Percentiles rank a stretch among this genome's conserved stretches.
phyloP scores from a whole-genome alignment of 2,113 vertebrate species.

The Drymodes brunneopygia region DNA sequence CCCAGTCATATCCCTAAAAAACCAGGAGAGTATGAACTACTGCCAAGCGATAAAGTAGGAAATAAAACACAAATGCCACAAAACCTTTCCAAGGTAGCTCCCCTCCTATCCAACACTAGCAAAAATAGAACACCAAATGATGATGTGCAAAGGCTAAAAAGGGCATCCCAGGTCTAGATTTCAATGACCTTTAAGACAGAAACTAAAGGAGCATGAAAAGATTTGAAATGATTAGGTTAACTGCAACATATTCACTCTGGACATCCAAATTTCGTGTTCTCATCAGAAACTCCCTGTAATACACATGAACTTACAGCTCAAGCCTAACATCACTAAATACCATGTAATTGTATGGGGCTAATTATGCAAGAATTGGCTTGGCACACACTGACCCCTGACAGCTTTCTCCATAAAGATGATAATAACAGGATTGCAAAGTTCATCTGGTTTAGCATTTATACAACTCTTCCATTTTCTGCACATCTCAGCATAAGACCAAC shows the following conservation, averaged over 20 bases:
- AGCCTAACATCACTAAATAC: conserved; percentile 14
- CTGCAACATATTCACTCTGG: background rate
- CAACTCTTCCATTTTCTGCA: background rate
- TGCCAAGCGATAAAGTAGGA: background rate
- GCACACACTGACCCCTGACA: background rate
- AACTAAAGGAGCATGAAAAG: background rate
- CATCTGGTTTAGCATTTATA: background rate
- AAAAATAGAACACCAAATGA: conserved; percentile 17
- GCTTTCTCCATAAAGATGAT: background rate
- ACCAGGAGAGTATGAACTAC: background rate
- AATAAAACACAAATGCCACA: conserved; percentile 2
- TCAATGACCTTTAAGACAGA: conserved; percentile 29
- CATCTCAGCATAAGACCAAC: background rate
- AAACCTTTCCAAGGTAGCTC: background rate
- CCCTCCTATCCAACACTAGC: background rate
- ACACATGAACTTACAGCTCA: background rate
- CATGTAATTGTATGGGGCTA: background rate
- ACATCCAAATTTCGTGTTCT: background rate
- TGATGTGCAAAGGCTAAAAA: conserved; percentile 12
- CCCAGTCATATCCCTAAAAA: background rate
- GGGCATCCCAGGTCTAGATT: conserved; percentile 18
- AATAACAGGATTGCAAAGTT: background rate
- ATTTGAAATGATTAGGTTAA: background rate
- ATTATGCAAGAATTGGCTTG: background rate
- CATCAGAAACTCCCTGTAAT: background rate